Evolutionary conservation across 2,888 invertebrate genomes (phyloP).

Genomic region (Volucella bombylans): DNA sequence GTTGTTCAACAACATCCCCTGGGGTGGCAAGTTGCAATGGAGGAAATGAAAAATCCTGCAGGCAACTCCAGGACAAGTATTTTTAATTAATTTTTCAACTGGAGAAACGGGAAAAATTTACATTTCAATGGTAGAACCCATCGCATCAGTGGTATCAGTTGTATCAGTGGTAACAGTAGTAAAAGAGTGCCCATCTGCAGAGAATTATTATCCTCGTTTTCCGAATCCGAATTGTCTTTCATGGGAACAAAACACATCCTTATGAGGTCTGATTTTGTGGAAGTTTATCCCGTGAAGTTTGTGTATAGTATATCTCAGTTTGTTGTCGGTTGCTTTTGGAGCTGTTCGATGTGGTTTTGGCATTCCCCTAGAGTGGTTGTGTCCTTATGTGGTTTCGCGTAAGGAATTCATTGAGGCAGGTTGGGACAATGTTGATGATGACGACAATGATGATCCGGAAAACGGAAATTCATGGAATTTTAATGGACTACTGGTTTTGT

Average conservation of each 20-base stretch:
- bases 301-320: neutral
- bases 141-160: neutral
- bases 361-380: constrained; percentile 26
- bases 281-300: constrained; percentile 40
- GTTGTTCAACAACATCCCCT: neutral
- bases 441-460: constrained; percentile 12
- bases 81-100: constrained; percentile 58
- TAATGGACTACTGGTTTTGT: constrained; percentile 28
- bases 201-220: constrained; percentile 52
- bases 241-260: constrained; percentile 47
- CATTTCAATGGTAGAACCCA: constrained; percentile 27
- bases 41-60: constrained; percentile 41
- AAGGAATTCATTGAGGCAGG: constrained; percentile 59
- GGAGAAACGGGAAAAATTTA: constrained; percentile 27
- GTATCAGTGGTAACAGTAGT: neutral
- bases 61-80: constrained; percentile 10
- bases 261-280: constrained; percentile 57
- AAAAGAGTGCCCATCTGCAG: constrained; percentile 40
- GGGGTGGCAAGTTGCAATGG: neutral
- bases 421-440: constrained; percentile 41
- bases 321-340: neutral
- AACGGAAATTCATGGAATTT: constrained; percentile 60
- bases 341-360: constrained; percentile 21
- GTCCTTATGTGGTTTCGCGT: constrained; percentile 43
- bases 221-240: constrained; percentile 56